phyloP scores from a whole-genome alignment of 2,888 invertebrate species.

The Mimas tiliae region DNA sequence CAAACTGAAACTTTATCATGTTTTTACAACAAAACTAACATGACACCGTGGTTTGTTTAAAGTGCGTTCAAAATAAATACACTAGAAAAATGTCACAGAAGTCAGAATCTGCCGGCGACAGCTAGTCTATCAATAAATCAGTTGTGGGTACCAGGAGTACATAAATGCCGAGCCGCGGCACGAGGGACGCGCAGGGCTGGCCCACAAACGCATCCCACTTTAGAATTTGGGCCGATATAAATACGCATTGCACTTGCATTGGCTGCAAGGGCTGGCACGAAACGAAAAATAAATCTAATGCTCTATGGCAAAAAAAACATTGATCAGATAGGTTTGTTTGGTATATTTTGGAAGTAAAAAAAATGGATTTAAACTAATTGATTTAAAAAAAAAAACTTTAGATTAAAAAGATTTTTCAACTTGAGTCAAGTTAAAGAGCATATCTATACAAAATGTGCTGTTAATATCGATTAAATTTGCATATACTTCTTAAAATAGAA shows the following conservation, averaged over 20 bases:
- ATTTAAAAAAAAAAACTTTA: too few relatives aligned
- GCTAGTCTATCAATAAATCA: constrained; percentile 24
- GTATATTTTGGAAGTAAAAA: background rate
- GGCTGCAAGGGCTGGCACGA: constrained; percentile 58
- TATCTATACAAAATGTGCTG: too few relatives aligned
- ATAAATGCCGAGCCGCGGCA: constrained; percentile 46
- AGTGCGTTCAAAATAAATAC: background rate
- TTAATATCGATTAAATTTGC: too few relatives aligned
- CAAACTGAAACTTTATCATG: too few relatives aligned
- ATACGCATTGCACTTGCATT: constrained; percentile 82
- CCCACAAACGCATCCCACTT: constrained; percentile 84
- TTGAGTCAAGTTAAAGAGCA: too few relatives aligned
- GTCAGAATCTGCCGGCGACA: constrained; percentile 12
- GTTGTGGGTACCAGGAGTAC: constrained; percentile 51
- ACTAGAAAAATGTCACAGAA: constrained; percentile 5
- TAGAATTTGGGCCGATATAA: constrained; percentile 82
- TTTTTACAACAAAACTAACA: too few relatives aligned
- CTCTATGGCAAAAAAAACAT: background rate
- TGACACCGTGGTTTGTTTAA: background rate
- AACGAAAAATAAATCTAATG: background rate
- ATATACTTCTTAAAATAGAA: too few relatives aligned
- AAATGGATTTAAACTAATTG: too few relatives aligned
- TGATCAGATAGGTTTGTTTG: background rate
- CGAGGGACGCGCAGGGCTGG: constrained; percentile 73
- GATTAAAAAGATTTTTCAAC: too few relatives aligned